phyloP scores from a whole-genome alignment of 92 coral and sea anemone species.

The Heliopora coerulea region DNA sequence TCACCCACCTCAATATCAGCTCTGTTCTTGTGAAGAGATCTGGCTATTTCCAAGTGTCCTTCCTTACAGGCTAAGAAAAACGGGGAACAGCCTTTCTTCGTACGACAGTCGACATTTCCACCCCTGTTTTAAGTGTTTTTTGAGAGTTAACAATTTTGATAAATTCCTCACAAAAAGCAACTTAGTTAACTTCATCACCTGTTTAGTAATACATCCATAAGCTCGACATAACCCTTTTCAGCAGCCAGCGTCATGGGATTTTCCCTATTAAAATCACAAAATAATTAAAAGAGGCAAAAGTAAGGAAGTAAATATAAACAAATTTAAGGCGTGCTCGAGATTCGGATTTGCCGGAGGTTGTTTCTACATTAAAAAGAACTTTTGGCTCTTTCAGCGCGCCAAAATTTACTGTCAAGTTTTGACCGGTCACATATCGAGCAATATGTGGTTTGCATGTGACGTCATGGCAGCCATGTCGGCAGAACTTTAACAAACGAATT shows the following conservation, averaged over 20 bases:
- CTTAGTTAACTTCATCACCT: slow-evolving; percentile 47
- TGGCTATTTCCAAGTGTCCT: slow-evolving; percentile 86
- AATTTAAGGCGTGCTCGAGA: too few species aligned
- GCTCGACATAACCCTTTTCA: slow-evolving; percentile 91
- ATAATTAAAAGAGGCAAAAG: neutral
- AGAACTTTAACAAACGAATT: too few species aligned
- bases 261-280: slow-evolving; percentile 60
- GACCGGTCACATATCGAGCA: too few species aligned
- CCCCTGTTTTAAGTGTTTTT: slow-evolving; percentile 45
- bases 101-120: slow-evolving; percentile 96
- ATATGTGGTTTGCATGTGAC: too few species aligned
- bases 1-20: slow-evolving; percentile 90
- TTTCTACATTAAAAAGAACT: too few species aligned
- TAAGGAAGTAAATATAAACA: too few species aligned
- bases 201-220: slow-evolving; percentile 68
- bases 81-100: slow-evolving; percentile 98
- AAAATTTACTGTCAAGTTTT: too few species aligned
- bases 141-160: too few species aligned
- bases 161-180: too few species aligned
- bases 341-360: too few species aligned
- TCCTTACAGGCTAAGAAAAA: slow-evolving; percentile 91
- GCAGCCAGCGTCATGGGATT: slow-evolving; percentile 92
- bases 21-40: slow-evolving; percentile 71
- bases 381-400: too few species aligned
- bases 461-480: too few species aligned